A percentile compares a stretch with the other conserved stretches of the same genome.
Evolutionary conservation across 2,113 vertebrate species (phyloP).

Genomic region (Ovis aries): DNA sequence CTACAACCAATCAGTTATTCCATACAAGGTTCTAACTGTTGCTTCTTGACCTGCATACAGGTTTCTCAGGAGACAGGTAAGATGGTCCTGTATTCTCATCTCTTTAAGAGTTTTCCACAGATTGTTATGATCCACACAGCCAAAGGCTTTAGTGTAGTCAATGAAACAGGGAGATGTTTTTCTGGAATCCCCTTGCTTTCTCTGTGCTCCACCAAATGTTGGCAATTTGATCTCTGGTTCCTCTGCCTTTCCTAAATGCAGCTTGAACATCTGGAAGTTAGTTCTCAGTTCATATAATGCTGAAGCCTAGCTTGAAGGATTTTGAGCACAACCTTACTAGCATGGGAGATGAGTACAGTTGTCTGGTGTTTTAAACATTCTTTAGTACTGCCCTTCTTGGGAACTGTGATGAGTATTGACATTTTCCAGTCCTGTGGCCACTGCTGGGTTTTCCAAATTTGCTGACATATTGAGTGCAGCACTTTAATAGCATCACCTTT

Average conservation of each 20-base stretch:
- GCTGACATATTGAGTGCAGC: background rate
- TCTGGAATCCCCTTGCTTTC: background rate
- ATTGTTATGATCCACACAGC: background rate
- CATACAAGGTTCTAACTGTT: background rate
- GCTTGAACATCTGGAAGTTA: background rate
- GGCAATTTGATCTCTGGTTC: background rate
- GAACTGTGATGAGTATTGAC: background rate
- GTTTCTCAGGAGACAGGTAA: background rate
- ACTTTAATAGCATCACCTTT: background rate
- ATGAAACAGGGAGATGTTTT: background rate
- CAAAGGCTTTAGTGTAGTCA: background rate
- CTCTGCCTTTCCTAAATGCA: background rate
- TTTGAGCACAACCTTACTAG: background rate
- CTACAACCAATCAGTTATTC: background rate
- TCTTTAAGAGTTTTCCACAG: background rate
- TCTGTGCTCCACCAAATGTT: background rate
- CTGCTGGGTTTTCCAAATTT: background rate
- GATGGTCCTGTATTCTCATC: background rate
- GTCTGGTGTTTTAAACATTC: background rate
- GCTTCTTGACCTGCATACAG: background rate
- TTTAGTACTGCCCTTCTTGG: background rate
- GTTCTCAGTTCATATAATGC: background rate
- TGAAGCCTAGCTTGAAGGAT: background rate
- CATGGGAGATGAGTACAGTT: background rate
- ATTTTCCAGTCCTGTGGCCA: background rate